Base-by-base conservation (phyloP, 1,140 invertebrate genomes). In the Panonychus citri region DNA sequence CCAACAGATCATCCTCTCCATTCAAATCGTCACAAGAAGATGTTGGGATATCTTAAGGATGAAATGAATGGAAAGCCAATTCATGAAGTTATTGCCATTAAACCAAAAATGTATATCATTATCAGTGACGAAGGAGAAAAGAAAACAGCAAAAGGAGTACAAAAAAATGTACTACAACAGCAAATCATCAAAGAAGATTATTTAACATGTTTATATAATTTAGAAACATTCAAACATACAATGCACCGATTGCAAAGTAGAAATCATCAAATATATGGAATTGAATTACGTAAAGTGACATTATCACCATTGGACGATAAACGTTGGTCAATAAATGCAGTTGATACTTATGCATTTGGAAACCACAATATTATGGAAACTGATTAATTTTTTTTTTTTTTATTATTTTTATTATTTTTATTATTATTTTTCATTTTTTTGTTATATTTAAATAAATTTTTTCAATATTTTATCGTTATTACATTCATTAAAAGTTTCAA, bases 41-140 rank as follows among this genome's bases (percentile, higher is more conserved):
- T 71, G 3, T 26, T 71, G 2, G 70, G 72, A 5, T 68, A 71
- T 63, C 69, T 74, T 60, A 75, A 73, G 63, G 71, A 74, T 66
- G 72, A 75, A 63, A 62, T 62, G 24, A 66, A 65, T 58, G 68
- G 68, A 10, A 56, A 55, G 53, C 61, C 67, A 42, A 65, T 73
- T 49, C 59, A 39, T 12, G 64, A 68, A 61, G 74, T 68, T 65
- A 56, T 70, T 39, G 69, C 68, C 12, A 54, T 73, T 49, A 60
- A 64, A 54, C 56, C 67, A 15, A 75, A 74, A 65, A 46, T 46
- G 13, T 19, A 46, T 46, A n/a, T 24, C 13, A 8, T 19, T 7
- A 1, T 21, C 7, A 21, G n/a, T n/a, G 3, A 1, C 8, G 15
- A 46, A 21, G 42, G 17, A 7, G 24, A 21, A 2, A 46, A 46